Evolutionary conservation across 2,797 vertebrate species (phyloP).

Genomic region (Cercopithecus neglectus): DNA sequence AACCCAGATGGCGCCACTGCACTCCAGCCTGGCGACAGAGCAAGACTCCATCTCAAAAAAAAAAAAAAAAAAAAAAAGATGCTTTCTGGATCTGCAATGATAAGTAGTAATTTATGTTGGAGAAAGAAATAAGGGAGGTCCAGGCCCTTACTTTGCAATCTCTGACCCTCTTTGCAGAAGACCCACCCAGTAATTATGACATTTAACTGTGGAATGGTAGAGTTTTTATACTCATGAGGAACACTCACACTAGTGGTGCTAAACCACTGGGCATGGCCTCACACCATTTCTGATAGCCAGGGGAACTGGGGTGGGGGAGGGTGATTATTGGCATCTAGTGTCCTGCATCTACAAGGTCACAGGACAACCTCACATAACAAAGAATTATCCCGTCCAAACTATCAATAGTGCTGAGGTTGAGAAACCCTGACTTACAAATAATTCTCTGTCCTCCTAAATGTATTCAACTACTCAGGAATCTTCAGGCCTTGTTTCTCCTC

Average conservation of each 20-base stretch:
- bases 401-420: background rate
- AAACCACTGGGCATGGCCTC: background rate
- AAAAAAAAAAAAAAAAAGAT: background rate
- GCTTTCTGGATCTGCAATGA: background rate
- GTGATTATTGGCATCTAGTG: background rate
- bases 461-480: background rate
- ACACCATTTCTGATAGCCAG: background rate
- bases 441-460: background rate
- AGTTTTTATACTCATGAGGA: background rate
- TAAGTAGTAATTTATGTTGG: background rate
- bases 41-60: no score
- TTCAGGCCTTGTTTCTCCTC: background rate
- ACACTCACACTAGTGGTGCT: background rate
- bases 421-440: background rate
- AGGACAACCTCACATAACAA: background rate
- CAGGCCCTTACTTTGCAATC: background rate
- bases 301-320: background rate
- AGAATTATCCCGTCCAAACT: background rate
- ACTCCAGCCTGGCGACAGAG: no score
- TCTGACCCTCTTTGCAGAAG: constrained; percentile 20
- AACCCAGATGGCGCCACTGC: no score
- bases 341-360: background rate
- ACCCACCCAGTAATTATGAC: background rate
- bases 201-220: background rate
- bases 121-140: background rate